Base-by-base conservation (phyloP, 2,888 invertebrate genomes). In the Diachrysia chrysitis region DNA sequence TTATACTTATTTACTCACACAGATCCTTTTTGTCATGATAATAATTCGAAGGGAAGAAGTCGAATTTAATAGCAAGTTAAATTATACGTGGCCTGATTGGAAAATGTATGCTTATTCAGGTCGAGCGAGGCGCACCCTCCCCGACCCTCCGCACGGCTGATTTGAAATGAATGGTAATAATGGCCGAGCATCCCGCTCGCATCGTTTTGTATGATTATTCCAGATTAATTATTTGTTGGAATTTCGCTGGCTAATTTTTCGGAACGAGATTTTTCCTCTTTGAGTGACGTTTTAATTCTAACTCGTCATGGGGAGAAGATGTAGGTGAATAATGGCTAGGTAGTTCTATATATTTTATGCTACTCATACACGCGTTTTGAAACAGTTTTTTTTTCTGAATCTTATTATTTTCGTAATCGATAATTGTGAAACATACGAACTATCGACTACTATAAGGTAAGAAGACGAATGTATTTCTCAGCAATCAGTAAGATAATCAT, bases 151-250 rank as follows among this genome's bases (percentile, higher is more conserved):
- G 91, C 90, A 92, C 93, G 95, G 92, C 92, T 94, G 94, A 93
- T 94, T 95, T 94, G 92, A 94, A 95, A 95, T 95, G 95, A 95
- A 95, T 95, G 94, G 93, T 92, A 95, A 95, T 95, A 95, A 95
- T 94, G 93, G 89, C 91, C 88, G 89, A 88, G 90, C 91, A 93
- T 93, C 93, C 94, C 93, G 90, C 91, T 92, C 93, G 91, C 92
- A 92, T 93, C 95, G 94, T 95, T 95, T 95, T 92, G 94, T 95
- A 95, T 95, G 94, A 95, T 95, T 95, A 95, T 95, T 95, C 94
- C 93, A 93, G 94, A 95, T 95, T 95, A 95, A 95, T 95, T 95
- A 95, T 95, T 95, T 95, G 95, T 93, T 90, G 92, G 94, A 93
- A 93, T 93, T 95, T 91, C 85, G 92, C 88, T 92, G 93, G 93